phyloP scores from a whole-genome alignment of 2,888 invertebrate species.

The Zele albiditarsus region DNA sequence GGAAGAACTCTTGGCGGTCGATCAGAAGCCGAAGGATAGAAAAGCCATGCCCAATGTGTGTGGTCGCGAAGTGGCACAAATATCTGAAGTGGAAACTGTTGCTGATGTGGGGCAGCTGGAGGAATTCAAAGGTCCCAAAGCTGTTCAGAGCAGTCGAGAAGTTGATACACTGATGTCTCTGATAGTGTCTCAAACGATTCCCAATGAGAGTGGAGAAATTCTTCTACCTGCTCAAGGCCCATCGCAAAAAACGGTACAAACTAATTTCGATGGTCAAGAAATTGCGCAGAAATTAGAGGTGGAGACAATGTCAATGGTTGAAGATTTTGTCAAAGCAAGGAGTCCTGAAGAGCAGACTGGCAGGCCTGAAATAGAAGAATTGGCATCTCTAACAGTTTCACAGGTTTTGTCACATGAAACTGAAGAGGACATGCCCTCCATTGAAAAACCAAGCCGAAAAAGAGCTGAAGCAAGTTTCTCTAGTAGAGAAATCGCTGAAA shows the following conservation, averaged over 20 bases:
- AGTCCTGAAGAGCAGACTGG: conserved; percentile 57
- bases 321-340: conserved; percentile 55
- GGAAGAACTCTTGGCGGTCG: conserved; percentile 52
- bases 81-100: conserved; percentile 65
- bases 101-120: conserved; percentile 57
- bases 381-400: conserved; percentile 58
- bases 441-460: conserved; percentile 53
- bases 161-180: conserved; percentile 60
- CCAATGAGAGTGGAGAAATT: conserved; percentile 58
- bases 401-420: conserved; percentile 59
- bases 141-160: conserved; percentile 56
- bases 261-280: conserved; percentile 61
- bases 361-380: conserved; percentile 58
- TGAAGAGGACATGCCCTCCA: conserved; percentile 52
- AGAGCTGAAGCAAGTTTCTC: conserved; percentile 60
- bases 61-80: conserved; percentile 69
- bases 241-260: conserved; percentile 67
- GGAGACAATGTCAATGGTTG: conserved; percentile 55
- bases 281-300: conserved; percentile 63
- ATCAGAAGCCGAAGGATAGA: conserved; percentile 59
- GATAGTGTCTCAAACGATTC: conserved; percentile 57
- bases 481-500: conserved; percentile 59
- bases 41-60: conserved; percentile 62
- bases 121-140: conserved; percentile 51
- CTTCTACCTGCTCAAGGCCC: conserved; percentile 56